A percentile compares a stretch with the other conserved stretches of the same genome.
Evolutionary conservation across 2,888 invertebrate genomes (phyloP).

Genomic region (Megalurothrips usitatus): DNA sequence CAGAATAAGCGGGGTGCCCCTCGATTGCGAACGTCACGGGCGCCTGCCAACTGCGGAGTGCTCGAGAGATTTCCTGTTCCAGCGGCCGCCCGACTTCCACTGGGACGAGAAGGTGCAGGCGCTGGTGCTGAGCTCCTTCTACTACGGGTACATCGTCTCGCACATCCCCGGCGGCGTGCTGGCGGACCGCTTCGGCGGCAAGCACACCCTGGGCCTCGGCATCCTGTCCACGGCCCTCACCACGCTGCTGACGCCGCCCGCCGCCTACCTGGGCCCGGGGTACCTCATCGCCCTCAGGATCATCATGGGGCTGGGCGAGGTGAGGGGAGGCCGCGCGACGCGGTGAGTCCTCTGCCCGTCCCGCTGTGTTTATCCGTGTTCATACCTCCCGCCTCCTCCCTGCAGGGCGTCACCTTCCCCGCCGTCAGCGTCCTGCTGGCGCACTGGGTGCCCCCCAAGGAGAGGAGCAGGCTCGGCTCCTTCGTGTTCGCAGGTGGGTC

Average conservation of each 20-base stretch:
- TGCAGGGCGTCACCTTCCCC: constrained; percentile 56
- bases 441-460: constrained; percentile 57
- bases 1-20: no score
- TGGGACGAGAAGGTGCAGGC: constrained; percentile 60
- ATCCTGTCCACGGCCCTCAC: constrained; percentile 47
- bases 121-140: constrained; percentile 48
- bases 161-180: constrained; percentile 50
- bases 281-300: constrained; percentile 46
- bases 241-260: constrained; percentile 48
- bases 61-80: background rate
- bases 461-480: constrained; percentile 55
- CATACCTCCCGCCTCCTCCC: background rate
- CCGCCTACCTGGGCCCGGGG: constrained; percentile 44
- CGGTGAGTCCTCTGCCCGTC: no score
- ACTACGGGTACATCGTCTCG: constrained; percentile 50
- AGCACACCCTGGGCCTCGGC: constrained; percentile 48
- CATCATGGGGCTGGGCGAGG: constrained; percentile 50
- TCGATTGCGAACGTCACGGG: no score
- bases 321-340: constrained; percentile 39
- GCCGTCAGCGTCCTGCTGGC: constrained; percentile 58
- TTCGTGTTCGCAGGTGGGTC: constrained; percentile 55
- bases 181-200: constrained; percentile 48
- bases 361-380: no score
- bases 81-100: constrained; percentile 49
- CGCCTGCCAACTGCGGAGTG: no score